Base-by-base conservation (phyloP, 92 coral and sea anemone species). In the Epizoanthus illoricatus region DNA sequence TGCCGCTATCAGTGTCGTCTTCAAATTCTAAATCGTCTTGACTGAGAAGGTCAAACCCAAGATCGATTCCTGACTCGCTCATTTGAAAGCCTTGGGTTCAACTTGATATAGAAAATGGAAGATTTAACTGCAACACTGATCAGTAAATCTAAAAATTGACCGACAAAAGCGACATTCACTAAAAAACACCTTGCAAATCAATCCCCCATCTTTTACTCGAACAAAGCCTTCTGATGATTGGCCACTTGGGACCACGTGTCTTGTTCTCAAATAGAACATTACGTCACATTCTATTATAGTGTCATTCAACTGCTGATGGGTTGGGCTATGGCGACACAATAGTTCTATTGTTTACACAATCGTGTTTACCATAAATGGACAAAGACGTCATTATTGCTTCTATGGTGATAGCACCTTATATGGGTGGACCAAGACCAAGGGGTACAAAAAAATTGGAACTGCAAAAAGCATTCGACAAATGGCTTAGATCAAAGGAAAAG, bases 61-160 rank as follows among this genome's bases (percentile, higher is more conserved):
- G 97, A 90, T 97, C 99, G 56, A 97, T 88, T 85, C 99, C 99
- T 84, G 99, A 97, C 81, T 97, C 99, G 91, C 87, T 89, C 99
- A 97, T 97, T 92, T 90, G 99, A 86, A 86, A 82, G 89, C 92
- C 91, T 91, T 93, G 59, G 81, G 56, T 70, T 74, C 71, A 86
- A 63, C 75, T 49, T 40, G 41, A 63, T 62, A 64, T 69, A 55
- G 36, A 81, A 70, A 81, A 55, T 47, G 76, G 67, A 33, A 67
- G 42, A 57, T 18, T 40, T n/a, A 69, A 76, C 82, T 85, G 68
- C 61, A 60, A 65, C 6, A 54, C 54, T 24, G 5, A 59, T 11
- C 59, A n/a, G 17, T 67, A 78, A 43, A 8, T 43, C 59, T 15
- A 3, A 16, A 47, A 42, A 49, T 0, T 12, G 54, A 19, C 57